Conservation (phyloP, 2,888 invertebrate genomes). For the Icerya purchasi region DNA sequence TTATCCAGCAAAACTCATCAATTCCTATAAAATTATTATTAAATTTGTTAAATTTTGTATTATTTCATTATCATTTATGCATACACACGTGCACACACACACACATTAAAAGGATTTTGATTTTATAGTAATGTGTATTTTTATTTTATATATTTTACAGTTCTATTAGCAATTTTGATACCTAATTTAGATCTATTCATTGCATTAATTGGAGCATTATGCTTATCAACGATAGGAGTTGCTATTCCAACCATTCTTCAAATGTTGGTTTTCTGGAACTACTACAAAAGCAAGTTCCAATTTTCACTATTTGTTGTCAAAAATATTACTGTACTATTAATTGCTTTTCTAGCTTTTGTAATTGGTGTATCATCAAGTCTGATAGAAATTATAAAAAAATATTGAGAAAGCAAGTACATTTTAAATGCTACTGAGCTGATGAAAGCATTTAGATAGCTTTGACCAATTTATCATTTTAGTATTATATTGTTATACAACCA, state of each 20-base stretch:
- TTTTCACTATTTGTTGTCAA: slow-evolving; percentile 19
- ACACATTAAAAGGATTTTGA: neutral
- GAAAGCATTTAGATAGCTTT: too few relatives aligned
- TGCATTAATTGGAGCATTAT: slow-evolving; percentile 68
- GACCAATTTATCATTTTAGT: too few relatives aligned
- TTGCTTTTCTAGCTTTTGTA: slow-evolving; percentile 42
- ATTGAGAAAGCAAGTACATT: too few relatives aligned
- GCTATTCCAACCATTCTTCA: slow-evolving; percentile 80
- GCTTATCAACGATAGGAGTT: slow-evolving; percentile 66
- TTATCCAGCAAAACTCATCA: too few relatives aligned
- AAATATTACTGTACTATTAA: slow-evolving; percentile 30
- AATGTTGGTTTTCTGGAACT: slow-evolving; percentile 55
- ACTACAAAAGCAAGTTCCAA: slow-evolving; percentile 25
- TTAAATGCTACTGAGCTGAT: too few relatives aligned
- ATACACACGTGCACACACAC: neutral
- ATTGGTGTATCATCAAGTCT: slow-evolving; percentile 49
- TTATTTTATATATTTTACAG: slow-evolving; percentile 31
- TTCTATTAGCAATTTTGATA: slow-evolving; percentile 60
- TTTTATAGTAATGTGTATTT: too few relatives aligned
- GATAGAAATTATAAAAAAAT: slow-evolving; percentile 40
- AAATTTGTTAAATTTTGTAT: too few relatives aligned
- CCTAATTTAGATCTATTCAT: slow-evolving; percentile 51
- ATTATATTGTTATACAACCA: too few relatives aligned
- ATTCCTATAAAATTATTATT: too few relatives aligned
- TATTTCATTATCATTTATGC: neutral